A percentile compares a stretch with the other conserved stretches of the same genome.
phyloP scores from a whole-genome alignment of 2,113 vertebrate species.

The Penelope pileata region DNA sequence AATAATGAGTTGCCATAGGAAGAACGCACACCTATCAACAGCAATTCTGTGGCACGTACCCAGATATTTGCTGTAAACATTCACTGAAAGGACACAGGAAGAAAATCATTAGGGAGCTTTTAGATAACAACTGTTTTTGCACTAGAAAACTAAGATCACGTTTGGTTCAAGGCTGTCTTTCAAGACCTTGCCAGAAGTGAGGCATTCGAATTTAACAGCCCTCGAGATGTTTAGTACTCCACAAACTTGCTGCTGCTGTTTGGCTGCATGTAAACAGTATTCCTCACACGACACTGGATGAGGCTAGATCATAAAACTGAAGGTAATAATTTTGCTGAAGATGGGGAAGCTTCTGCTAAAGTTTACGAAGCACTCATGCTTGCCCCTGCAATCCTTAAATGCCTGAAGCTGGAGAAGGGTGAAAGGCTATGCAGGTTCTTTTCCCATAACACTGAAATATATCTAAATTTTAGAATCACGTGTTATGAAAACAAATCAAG shows the following conservation, averaged over 20 bases:
- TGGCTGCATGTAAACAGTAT: neutral
- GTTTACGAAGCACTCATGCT: neutral
- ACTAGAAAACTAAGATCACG: neutral
- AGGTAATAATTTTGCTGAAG: neutral
- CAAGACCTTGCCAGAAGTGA: neutral
- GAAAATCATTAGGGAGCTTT: neutral
- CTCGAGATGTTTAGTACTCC: neutral
- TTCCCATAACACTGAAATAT: neutral
- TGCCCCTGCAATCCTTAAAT: neutral
- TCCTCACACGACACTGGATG: fast-evolving
- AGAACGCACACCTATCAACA: neutral
- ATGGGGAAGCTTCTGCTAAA: neutral
- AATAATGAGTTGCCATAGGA: neutral
- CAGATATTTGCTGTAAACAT: neutral
- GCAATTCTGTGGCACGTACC: neutral
- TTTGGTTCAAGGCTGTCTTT: no score
- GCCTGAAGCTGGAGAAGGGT: neutral
- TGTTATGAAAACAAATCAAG: neutral
- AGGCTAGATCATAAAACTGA: neutral
- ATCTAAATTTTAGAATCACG: neutral
- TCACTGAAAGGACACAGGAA: neutral
- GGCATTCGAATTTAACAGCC: neutral
- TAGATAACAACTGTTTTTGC: neutral
- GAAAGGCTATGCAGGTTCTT: neutral
- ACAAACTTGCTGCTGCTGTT: neutral